These are phyloP conservation scores for Phyllopteryx taeniolatus DNA, from an alignment of 2,113 vertebrate species.

Conservation along the genomic window DNA sequence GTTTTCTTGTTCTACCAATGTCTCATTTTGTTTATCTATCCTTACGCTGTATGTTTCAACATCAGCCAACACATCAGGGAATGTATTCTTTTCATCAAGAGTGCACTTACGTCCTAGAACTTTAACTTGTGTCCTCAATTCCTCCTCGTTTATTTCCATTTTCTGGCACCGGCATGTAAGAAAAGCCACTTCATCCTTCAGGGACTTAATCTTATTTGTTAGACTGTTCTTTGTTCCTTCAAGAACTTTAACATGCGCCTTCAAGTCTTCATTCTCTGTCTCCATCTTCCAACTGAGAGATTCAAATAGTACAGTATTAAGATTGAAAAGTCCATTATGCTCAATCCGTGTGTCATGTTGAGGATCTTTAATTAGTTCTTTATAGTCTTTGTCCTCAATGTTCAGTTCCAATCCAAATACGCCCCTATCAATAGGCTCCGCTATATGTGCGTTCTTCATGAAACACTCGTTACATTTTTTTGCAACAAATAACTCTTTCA, in stretches of 20 bases:
- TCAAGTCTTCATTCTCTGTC: not conserved
- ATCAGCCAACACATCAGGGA: slow-evolving; percentile 2
- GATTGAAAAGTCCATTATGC: not conserved
- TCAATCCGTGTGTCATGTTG: not conserved
- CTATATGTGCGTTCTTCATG: not conserved
- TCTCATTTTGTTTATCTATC: not conserved
- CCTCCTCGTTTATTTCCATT: not conserved
- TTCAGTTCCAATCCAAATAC: not conserved
- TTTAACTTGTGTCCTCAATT: not conserved
- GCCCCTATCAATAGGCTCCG: not conserved
- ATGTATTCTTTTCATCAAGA: slow-evolving; percentile 3
- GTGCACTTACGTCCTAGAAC: not conserved
- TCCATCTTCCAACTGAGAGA: not conserved
- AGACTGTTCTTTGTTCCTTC: not conserved
- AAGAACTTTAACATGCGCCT: not conserved
- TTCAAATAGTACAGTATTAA: not conserved
- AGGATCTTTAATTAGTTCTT: not conserved
- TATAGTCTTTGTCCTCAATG: not conserved
- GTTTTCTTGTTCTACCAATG: not conserved
- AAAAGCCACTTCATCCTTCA: not conserved
- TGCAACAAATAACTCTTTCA: not conserved
- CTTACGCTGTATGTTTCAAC: not conserved
- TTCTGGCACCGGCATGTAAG: not conserved
- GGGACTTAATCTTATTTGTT: not conserved
- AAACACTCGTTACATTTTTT: not conserved